Evolutionary conservation across 2,797 vertebrate species (phyloP).

Genomic region (Tapera naevia): DNA sequence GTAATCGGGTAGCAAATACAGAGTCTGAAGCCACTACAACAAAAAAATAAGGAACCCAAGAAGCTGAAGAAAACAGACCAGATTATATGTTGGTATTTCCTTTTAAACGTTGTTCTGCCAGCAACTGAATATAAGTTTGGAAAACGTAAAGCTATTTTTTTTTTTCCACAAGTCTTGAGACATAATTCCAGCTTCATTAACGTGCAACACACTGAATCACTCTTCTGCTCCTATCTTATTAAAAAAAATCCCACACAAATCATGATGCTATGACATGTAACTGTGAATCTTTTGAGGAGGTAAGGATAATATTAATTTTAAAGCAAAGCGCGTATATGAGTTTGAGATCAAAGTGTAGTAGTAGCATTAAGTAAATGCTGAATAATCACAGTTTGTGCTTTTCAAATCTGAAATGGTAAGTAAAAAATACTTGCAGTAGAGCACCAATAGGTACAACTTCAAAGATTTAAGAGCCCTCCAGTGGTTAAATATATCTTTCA

Average conservation of each 20-base stretch:
- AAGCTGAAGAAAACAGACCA: not conserved
- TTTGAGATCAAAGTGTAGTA: not conserved
- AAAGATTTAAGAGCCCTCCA: conserved; percentile 26
- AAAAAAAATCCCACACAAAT: not conserved
- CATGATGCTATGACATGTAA: not conserved
- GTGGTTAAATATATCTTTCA: not conserved
- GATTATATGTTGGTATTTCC: not conserved
- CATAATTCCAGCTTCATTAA: not conserved
- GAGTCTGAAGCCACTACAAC: not conserved
- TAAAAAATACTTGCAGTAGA: not conserved
- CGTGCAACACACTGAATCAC: not conserved
- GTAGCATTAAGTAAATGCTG: not conserved
- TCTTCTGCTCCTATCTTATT: not conserved
- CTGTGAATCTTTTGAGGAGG: not conserved
- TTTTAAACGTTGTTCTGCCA: not conserved
- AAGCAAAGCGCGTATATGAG: accelerated
- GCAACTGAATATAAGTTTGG: not conserved
- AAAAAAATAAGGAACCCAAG: not conserved
- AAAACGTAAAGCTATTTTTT: not conserved
- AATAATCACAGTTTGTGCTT: not conserved
- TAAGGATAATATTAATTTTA: not conserved
- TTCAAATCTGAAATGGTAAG: not conserved
- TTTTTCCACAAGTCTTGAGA: not conserved
- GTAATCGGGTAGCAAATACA: not conserved
- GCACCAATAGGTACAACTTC: not conserved